A percentile compares a stretch with the other conserved stretches of the same genome.
These are phyloP conservation scores for Pogonomyrmex barbatus DNA, from an alignment of 1,140 invertebrate genomes.

Conservation along the genomic window DNA sequence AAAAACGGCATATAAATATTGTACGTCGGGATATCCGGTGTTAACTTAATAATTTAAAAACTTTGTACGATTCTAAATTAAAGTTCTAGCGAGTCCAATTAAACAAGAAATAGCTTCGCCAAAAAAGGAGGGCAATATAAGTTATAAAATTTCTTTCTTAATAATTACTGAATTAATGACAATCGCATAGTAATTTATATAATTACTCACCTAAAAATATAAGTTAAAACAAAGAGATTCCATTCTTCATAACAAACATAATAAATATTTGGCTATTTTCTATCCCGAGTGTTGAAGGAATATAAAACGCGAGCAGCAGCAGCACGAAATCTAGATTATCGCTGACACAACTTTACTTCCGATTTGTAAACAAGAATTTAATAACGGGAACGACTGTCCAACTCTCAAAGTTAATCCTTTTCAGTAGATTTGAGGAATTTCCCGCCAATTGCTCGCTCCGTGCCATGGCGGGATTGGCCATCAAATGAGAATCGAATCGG, in stretches of 20 bases:
- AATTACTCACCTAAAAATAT: not conserved
- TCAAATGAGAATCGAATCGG: slow-evolving; percentile 25
- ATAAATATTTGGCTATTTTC: not conserved
- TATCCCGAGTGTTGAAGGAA: not conserved
- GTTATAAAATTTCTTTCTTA: slow-evolving; percentile 2
- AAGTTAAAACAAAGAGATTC: not conserved
- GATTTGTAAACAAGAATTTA: slow-evolving; percentile 60
- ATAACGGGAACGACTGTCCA: slow-evolving; percentile 39
- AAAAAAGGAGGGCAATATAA: slow-evolving; percentile 2
- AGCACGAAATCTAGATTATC: slow-evolving; percentile 5
- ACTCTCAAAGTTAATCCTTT: slow-evolving; percentile 45
- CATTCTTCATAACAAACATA: not conserved
- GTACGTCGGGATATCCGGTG: slow-evolving; percentile 26
- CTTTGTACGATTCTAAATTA: slow-evolving; percentile 52
- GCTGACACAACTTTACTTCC: slow-evolving; percentile 8
- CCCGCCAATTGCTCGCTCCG: slow-evolving; percentile 37
- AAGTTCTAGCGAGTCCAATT: slow-evolving; percentile 36
- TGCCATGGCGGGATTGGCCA: not conserved
- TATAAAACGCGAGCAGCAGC: too few species aligned
- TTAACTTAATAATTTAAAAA: slow-evolving; percentile 59
- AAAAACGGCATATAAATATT: slow-evolving; percentile 56
- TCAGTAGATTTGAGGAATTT: slow-evolving; percentile 60
- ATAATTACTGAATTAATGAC: slow-evolving; percentile 10
- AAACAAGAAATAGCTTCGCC: slow-evolving; percentile 25
- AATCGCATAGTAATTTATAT: not conserved